A percentile compares a stretch with the other conserved stretches of the same genome.
These are phyloP conservation scores for Coracias cyanogaster DNA, from an alignment of 2,797 vertebrate species.

Conservation along the genomic window DNA sequence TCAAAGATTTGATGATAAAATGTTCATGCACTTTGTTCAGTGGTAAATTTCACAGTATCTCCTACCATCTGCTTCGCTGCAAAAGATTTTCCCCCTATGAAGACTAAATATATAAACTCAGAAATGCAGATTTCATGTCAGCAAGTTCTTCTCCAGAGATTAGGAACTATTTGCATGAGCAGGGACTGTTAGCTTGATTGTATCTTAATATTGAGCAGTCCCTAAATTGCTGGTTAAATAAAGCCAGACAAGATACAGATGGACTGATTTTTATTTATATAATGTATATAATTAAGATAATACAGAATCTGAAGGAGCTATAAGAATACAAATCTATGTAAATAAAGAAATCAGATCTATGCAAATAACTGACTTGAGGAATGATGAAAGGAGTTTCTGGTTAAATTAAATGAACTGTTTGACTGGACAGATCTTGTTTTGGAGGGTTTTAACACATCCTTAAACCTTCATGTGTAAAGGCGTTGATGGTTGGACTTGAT, in stretches of 20 bases:
- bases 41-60: background rate
- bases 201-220: conserved; percentile 36
- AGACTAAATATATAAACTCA: conserved; percentile 29
- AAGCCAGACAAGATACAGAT: conserved; percentile 17
- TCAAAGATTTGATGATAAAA: conserved; percentile 16
- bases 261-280: conserved; percentile 10
- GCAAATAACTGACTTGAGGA: background rate
- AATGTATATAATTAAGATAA: conserved; percentile 29
- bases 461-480: background rate
- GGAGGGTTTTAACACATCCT: background rate
- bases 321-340: conserved; percentile 14
- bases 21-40: background rate
- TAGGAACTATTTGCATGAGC: conserved; percentile 21
- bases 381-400: background rate
- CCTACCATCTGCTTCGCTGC: conserved; percentile 33
- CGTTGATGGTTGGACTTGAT: too few species aligned
- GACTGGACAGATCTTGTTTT: background rate
- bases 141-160: conserved; percentile 51
- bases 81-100: background rate
- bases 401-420: background rate
- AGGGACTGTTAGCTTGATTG: conserved; percentile 33
- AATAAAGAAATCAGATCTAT: conserved; percentile 31
- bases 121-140: conserved; percentile 41
- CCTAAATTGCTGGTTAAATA: conserved; percentile 33
- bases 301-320: background rate